A percentile compares a stretch with the other conserved stretches of the same genome.
Conservation (phyloP, 2,888 invertebrate species). For the Hyles lineata region DNA sequence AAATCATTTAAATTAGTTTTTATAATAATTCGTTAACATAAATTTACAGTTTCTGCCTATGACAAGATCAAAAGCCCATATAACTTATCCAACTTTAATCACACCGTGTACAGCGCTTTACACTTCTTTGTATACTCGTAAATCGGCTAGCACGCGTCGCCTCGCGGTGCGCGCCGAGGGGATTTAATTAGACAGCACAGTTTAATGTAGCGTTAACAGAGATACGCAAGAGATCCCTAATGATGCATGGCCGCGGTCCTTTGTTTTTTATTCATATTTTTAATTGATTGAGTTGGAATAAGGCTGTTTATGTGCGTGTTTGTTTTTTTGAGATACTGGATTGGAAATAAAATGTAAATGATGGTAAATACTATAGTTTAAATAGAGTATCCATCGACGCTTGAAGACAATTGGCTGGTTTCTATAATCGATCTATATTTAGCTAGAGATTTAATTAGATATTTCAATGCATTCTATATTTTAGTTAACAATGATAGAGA, state of each 20-base stretch:
- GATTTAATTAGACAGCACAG: slow-evolving; percentile 75
- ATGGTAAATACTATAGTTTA: too few species aligned
- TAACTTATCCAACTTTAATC: neutral
- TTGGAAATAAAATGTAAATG: too few species aligned
- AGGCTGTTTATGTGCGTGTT: neutral
- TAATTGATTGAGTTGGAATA: slow-evolving; percentile 17
- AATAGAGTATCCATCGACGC: neutral
- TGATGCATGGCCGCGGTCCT: slow-evolving; percentile 49
- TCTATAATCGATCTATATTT: too few species aligned
- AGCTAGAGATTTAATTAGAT: too few species aligned
- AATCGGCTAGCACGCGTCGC: slow-evolving; percentile 59
- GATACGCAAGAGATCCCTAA: slow-evolving; percentile 67
- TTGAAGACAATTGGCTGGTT: neutral
- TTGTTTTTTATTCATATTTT: slow-evolving; percentile 43
- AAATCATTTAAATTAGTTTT: too few species aligned
- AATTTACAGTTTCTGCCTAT: neutral
- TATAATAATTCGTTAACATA: neutral
- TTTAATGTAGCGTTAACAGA: slow-evolving; percentile 74
- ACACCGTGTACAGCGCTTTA: slow-evolving; percentile 44
- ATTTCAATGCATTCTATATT: too few species aligned
- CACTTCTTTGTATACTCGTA: slow-evolving; percentile 54
- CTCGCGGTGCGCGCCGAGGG: slow-evolving; percentile 52
- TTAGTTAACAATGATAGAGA: too few species aligned
- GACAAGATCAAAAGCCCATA: neutral
- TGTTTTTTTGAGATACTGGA: neutral